phyloP scores from a whole-genome alignment of 2,113 vertebrate species.

The Spilogale gracilis region DNA sequence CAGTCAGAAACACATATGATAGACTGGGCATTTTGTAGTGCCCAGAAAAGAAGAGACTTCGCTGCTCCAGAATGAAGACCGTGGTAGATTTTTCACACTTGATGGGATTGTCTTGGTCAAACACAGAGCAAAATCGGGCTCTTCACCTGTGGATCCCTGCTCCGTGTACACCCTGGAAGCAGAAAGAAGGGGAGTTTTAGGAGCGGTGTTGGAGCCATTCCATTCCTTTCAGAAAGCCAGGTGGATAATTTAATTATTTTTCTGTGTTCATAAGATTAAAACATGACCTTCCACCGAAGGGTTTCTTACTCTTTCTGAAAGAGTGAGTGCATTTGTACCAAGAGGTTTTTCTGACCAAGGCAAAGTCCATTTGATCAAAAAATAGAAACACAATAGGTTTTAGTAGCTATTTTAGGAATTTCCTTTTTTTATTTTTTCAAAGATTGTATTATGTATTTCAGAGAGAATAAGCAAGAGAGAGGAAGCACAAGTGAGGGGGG shows the following conservation, averaged over 20 bases:
- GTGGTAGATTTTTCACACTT: conserved; percentile 12
- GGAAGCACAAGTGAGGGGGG: not conserved
- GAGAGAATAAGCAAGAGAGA: not conserved
- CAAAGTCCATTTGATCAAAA: conserved; percentile 24
- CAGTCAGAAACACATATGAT: conserved; percentile 61
- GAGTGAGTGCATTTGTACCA: not conserved
- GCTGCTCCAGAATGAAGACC: not conserved
- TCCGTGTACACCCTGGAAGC: not conserved
- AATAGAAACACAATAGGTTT: not conserved
- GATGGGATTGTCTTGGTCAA: conserved; percentile 52
- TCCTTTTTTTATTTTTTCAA: not conserved
- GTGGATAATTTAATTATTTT: conserved; percentile 63
- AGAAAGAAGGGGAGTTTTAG: not conserved
- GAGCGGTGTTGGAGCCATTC: not conserved
- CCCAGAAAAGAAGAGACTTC: conserved; percentile 17
- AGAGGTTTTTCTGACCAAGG: conserved; percentile 2
- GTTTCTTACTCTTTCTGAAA: conserved; percentile 3
- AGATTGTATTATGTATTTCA: not conserved
- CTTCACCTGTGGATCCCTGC: not conserved
- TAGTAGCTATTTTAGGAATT: not conserved
- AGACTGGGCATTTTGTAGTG: not conserved
- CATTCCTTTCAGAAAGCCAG: conserved; percentile 47
- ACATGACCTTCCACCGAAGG: conserved; percentile 33
- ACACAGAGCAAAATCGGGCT: not conserved
- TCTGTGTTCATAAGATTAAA: conserved; percentile 47